phyloP scores from a whole-genome alignment of 2,797 vertebrate species.

The Anableps anableps region DNA sequence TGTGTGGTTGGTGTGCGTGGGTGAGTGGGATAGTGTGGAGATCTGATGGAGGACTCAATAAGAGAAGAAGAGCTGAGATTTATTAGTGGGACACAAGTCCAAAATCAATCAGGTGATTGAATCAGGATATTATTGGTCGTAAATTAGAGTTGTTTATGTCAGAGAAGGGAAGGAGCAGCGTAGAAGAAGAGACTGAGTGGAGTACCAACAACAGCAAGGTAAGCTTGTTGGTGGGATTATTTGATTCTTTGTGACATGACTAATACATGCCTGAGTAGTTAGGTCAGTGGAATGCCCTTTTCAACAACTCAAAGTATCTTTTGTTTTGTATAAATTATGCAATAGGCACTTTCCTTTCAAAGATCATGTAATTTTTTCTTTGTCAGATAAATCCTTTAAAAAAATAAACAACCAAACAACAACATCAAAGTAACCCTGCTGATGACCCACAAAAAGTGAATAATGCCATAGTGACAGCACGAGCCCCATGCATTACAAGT shows the following conservation, averaged over 20 bases:
- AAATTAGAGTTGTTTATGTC: slow-evolving; percentile 84
- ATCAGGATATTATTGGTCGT: slow-evolving; percentile 85
- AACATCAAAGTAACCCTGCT: neutral
- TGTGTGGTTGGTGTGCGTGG: slow-evolving; percentile 18
- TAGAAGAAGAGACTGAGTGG: slow-evolving; percentile 64
- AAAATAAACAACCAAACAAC: neutral
- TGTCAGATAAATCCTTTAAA: neutral
- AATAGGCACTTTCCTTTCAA: slow-evolving; percentile 33
- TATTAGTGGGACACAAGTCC: slow-evolving; percentile 84
- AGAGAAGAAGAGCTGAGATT: slow-evolving; percentile 87
- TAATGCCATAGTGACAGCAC: neutral
- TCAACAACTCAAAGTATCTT: slow-evolving; percentile 30
- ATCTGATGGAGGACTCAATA: slow-evolving; percentile 93
- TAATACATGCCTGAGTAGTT: slow-evolving; percentile 51
- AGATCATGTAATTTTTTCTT: slow-evolving; percentile 40
- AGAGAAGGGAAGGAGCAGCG: slow-evolving; percentile 60
- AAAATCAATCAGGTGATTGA: slow-evolving; percentile 88
- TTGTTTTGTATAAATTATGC: slow-evolving; percentile 31
- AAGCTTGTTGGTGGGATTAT: slow-evolving; percentile 70
- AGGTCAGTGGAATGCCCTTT: slow-evolving; percentile 51
- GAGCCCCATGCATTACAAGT: neutral
- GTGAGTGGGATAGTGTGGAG: slow-evolving; percentile 67
- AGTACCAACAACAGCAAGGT: slow-evolving; percentile 65
- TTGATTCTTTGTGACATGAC: slow-evolving; percentile 71
- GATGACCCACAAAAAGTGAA: neutral